Evolutionary conservation across 2,797 vertebrate species (phyloP).

Genomic region (Megaceryle alcyon): DNA sequence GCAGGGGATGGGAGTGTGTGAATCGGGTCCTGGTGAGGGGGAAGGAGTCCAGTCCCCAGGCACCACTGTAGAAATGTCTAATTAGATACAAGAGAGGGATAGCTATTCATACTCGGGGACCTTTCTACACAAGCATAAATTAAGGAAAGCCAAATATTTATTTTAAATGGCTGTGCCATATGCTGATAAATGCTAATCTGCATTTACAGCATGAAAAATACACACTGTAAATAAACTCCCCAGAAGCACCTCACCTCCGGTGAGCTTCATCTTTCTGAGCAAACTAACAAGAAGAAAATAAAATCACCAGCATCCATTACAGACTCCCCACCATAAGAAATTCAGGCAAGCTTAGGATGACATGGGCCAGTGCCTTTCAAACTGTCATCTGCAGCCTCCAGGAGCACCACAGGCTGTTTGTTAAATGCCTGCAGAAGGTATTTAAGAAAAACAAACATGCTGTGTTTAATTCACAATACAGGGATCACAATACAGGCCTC

Average conservation of each 20-base stretch:
- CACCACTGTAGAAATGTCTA: not conserved
- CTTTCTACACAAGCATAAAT: conserved; percentile 24
- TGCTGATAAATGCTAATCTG: conserved; percentile 55
- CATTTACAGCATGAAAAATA: not conserved
- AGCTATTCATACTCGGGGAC: not conserved
- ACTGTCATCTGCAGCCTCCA: not conserved
- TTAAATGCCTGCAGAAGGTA: not conserved
- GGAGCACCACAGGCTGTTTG: not conserved
- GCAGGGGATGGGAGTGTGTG: not conserved
- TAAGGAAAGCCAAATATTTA: conserved; percentile 62
- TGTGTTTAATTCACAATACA: not conserved
- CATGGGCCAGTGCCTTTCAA: not conserved
- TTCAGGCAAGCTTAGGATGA: not conserved
- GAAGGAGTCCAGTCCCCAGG: not conserved
- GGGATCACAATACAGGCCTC: not conserved
- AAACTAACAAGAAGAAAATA: conserved; percentile 10
- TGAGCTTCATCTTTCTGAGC: not conserved
- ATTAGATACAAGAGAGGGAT: not conserved
- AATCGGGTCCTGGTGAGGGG: fast-evolving
- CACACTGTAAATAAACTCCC: conserved; percentile 31
- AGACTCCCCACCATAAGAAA: not conserved
- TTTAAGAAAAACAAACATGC: not conserved
- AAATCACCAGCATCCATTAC: not conserved
- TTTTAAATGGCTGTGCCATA: conserved; percentile 44
- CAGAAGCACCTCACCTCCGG: not conserved